A percentile compares a stretch with the other conserved stretches of the same genome.
phyloP scores from a whole-genome alignment of 2,113 vertebrate genomes.

The Larimichthys crocea region DNA sequence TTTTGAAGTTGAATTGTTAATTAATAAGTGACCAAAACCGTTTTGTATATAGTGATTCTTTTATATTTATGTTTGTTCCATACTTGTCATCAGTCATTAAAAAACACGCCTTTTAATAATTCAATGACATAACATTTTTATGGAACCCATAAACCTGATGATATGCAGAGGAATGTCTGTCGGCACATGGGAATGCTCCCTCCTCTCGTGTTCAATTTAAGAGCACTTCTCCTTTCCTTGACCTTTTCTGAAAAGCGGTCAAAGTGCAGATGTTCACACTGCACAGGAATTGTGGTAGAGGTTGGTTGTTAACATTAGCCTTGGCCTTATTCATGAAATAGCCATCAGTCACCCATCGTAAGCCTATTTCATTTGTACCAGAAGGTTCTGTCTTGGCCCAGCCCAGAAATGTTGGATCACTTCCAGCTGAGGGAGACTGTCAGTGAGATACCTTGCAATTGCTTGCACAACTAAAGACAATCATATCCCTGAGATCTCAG shows the following conservation, averaged over 20 bases:
- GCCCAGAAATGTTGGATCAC: conserved; percentile 5
- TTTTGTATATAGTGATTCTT: conserved; percentile 53
- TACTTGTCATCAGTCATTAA: conserved; percentile 2
- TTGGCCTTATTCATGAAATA: conserved; percentile 23
- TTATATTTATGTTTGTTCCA: conserved; percentile 44
- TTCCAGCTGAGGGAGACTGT: conserved; percentile 15
- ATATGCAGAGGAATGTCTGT: conserved; percentile 33
- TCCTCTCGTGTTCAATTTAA: conserved; percentile 13
- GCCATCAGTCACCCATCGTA: conserved; percentile 17
- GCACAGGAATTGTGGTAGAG: background rate
- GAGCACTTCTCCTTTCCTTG: conserved; percentile 16
- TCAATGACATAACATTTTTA: conserved; percentile 12
- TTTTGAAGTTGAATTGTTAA: conserved; percentile 8
- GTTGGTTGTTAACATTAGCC: conserved; percentile 25
- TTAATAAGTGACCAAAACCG: conserved; percentile 5
- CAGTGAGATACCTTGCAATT: background rate
- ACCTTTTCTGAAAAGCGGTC: conserved; percentile 2
- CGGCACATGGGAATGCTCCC: conserved; percentile 16
- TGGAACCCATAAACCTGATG: conserved; percentile 18
- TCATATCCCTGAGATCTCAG: background rate
- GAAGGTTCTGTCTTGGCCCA: background rate
- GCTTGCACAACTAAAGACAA: background rate
- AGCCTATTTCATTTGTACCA: conserved; percentile 4
- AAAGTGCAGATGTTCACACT: conserved; percentile 41
- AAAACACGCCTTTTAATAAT: background rate